phyloP scores from a whole-genome alignment of 2,113 vertebrate species.

The Corapipo altera region DNA sequence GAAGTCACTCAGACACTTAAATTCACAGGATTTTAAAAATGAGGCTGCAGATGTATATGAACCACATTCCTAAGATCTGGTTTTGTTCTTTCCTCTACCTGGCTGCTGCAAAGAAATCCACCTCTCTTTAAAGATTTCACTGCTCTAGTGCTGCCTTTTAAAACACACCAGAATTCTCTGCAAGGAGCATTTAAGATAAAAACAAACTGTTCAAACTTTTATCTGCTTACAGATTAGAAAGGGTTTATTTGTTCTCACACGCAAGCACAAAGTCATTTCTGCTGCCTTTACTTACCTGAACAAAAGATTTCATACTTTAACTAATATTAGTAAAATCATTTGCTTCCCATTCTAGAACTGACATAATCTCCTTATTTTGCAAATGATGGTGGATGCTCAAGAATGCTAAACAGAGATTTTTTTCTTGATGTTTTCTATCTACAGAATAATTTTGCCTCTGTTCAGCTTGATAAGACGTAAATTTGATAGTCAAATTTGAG shows the following conservation, averaged over 20 bases:
- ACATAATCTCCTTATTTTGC: not conserved
- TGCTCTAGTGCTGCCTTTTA: not conserved
- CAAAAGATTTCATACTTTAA: not conserved
- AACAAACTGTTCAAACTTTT: not conserved
- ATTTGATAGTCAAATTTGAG: not conserved
- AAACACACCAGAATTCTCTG: not conserved
- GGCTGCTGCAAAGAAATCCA: not conserved
- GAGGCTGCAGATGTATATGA: not conserved
- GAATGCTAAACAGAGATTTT: not conserved
- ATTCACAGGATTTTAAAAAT: not conserved
- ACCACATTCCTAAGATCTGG: not conserved
- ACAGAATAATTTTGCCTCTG: not conserved
- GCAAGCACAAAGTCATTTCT: not conserved
- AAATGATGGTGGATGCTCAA: not conserved
- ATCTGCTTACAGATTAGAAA: not conserved
- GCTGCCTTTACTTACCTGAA: not conserved
- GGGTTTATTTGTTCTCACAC: not conserved
- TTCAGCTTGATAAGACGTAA: not conserved
- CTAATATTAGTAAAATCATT: not conserved
- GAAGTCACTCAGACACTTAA: not conserved
- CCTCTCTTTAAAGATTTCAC: not conserved
- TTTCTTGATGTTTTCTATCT: not conserved
- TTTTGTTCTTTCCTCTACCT: not conserved
- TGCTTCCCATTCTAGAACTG: not conserved
- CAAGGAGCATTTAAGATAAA: not conserved